A percentile compares a stretch with the other conserved stretches of the same genome.
Evolutionary conservation across 2,113 vertebrate genomes (phyloP).

Genomic region (Peromyscus polionotus): DNA sequence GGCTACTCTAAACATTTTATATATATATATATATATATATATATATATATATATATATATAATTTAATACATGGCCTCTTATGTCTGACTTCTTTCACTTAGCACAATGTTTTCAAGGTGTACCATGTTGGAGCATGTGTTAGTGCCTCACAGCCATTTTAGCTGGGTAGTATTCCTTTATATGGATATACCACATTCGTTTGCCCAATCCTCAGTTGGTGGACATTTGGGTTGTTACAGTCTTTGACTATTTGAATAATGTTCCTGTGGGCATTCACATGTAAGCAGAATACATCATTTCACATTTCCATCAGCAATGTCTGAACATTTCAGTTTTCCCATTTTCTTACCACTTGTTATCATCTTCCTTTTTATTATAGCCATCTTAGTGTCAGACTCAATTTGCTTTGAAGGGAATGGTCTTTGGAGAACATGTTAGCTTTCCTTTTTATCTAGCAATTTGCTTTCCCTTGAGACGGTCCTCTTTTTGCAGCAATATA

Average conservation of each 20-base stretch:
- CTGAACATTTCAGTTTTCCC: neutral
- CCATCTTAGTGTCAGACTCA: neutral
- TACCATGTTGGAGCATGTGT: neutral
- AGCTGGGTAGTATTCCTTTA: neutral
- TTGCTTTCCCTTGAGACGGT: neutral
- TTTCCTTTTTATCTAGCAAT: conserved; percentile 33
- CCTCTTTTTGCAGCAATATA: neutral
- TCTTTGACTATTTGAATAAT: neutral
- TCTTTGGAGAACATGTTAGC: conserved; percentile 28
- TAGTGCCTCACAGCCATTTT: neutral
- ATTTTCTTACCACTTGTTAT: neutral
- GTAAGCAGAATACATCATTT: neutral
- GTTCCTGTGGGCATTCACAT: neutral
- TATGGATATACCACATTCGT: neutral
- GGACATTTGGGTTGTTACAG: neutral
- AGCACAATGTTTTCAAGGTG: neutral
- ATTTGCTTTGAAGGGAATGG: conserved; percentile 17
- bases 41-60: too few species aligned
- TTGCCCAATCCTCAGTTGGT: neutral
- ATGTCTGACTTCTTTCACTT: neutral
- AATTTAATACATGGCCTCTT: neutral
- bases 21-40: too few species aligned
- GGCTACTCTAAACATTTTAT: neutral
- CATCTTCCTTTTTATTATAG: conserved; percentile 37
- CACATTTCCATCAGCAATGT: neutral